Evolutionary conservation across 2,888 invertebrate species (phyloP), one percentile per base, ranked within the genome.

Genomic region (Philopedon plagiatum): DNA sequence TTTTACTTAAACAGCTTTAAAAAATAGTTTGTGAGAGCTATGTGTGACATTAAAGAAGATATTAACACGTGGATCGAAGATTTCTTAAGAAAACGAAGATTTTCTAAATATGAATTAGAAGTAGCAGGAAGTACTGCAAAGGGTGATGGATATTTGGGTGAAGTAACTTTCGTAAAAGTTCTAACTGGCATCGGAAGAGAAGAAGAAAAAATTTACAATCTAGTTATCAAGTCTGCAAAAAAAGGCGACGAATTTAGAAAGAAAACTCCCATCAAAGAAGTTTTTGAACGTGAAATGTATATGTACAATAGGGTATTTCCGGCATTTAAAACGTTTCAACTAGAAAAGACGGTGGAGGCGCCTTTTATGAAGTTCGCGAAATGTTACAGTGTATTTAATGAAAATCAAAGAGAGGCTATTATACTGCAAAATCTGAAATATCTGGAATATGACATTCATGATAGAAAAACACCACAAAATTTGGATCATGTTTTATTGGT

Each of bases 381-480:
- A 68, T 80, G 78, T 72, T 81, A 80, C 66, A 74, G 76, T 41
- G 73, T 78, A 0, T 78, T 73, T 21, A 69, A 58, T 7, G 77
- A 78, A 34, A 21, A 71, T 13, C 75, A 73, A 29, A 76, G 75
- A 23, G 81, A 82, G 73, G 78, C 79, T 0, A 57, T 81, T 1
- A 73, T 82, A 18, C 64, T 82, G 41, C 70, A 78, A 34, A 80
- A 82, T 58, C 46, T 82, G 21, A 81, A 79, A 64, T 57, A 37
- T 7, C 11, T 66, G 0, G 80, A 80, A 3, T 82, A 75, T 57
- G 77, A 76, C 5, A 37, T 81, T 9, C 79, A 81, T 68, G 78
- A 81, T 46, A 64, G 79, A 44, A 71, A 63, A 5, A 57, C 37
- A 13, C 71, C 81, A 5, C 80, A 81, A 78, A 80, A 82, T 71